Conservation (phyloP, 2,888 invertebrate species). For the Ashinkailepas kermadecensis region DNA sequence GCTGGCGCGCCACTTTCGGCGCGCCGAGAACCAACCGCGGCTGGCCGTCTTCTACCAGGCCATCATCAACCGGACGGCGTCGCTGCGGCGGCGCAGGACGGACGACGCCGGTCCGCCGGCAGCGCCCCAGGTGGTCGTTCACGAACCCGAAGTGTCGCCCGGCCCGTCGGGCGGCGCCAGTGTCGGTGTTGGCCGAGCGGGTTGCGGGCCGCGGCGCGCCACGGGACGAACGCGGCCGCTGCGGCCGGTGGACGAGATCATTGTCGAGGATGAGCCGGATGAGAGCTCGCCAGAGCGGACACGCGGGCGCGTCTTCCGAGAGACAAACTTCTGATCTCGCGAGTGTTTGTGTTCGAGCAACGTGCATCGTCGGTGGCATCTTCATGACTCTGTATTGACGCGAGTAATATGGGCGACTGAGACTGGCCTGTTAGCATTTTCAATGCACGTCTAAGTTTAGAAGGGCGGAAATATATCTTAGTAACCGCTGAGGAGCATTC, state of each 20-base stretch:
- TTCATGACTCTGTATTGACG: too few relatives aligned
- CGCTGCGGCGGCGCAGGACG: not conserved
- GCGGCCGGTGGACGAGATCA: not conserved
- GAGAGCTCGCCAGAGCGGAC: not conserved
- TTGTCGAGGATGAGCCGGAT: not conserved
- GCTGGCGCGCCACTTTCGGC: not conserved
- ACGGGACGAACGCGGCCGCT: not conserved
- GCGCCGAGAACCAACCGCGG: slow-evolving; percentile 9
- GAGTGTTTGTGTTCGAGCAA: too few relatives aligned
- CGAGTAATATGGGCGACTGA: too few relatives aligned
- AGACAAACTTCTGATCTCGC: not conserved
- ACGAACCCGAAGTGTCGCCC: not conserved
- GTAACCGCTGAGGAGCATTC: too few relatives aligned
- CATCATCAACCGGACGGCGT: slow-evolving; percentile 5
- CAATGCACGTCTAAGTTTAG: too few relatives aligned
- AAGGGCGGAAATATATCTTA: too few relatives aligned
- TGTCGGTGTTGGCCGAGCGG: not conserved
- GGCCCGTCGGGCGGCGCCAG: not conserved
- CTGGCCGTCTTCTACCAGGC: slow-evolving; percentile 9
- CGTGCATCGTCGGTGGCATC: too few relatives aligned
- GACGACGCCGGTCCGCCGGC: not conserved
- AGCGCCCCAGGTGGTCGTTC: slow-evolving; percentile 11
- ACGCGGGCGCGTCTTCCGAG: not conserved
- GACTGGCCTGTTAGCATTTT: too few relatives aligned
- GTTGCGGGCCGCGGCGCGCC: not conserved